Evolutionary conservation across 1,140 invertebrate species (phyloP).

Genomic region (Popillia japonica): DNA sequence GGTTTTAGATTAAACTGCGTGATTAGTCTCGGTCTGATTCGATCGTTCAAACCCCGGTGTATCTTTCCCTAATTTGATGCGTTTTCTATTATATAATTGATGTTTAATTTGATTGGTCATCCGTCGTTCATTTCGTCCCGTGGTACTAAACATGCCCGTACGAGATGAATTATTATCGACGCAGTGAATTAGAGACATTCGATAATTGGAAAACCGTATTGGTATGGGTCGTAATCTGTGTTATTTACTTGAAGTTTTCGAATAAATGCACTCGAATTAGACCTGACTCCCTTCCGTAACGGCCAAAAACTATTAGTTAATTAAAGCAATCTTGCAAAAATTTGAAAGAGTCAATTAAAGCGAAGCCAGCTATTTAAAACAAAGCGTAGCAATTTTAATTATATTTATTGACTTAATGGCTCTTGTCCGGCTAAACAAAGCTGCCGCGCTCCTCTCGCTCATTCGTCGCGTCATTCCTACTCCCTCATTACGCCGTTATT

Average conservation of each 20-base stretch:
- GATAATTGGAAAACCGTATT: background rate
- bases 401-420: constrained; percentile 30
- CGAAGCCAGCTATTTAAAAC: constrained; percentile 30
- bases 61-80: constrained; percentile 35
- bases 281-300: background rate
- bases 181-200: background rate
- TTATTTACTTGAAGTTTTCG: background rate
- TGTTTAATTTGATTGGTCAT: constrained; percentile 34
- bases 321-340: constrained; percentile 30
- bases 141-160: background rate
- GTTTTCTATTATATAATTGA: constrained; percentile 33
- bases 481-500: constrained; percentile 28
- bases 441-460: background rate
- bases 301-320: constrained; percentile 5
- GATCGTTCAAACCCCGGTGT: constrained; percentile 3
- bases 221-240: background rate
- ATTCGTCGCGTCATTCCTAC: background rate
- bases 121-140: constrained; percentile 20
- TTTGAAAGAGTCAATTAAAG: constrained; percentile 1
- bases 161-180: background rate
- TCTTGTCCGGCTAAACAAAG: constrained; percentile 15
- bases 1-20: constrained; percentile 33
- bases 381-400: constrained; percentile 22
- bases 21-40: constrained; percentile 9
- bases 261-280: background rate